Percentiles rank a stretch among this genome's conserved stretches.
Evolutionary conservation across 2,113 vertebrate genomes (phyloP).

Genomic region (Corythornis vintsioides): DNA sequence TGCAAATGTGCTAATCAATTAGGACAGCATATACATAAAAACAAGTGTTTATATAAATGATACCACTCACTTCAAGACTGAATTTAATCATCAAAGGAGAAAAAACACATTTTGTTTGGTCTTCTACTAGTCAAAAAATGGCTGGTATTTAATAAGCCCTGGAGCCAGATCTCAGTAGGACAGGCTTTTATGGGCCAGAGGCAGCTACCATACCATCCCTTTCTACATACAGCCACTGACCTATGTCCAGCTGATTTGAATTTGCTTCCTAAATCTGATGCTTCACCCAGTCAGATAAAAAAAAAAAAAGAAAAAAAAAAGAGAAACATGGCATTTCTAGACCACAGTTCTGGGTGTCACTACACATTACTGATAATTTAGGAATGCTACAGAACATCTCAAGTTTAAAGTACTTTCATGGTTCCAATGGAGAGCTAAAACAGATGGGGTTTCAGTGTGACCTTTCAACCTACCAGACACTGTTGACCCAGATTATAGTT

Average conservation of each 20-base stretch:
- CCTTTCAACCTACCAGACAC: constrained; percentile 67
- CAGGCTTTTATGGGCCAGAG: constrained; percentile 54
- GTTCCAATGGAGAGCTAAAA: constrained; percentile 63
- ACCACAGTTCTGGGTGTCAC: constrained; percentile 71
- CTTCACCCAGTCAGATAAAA: constrained; percentile 35
- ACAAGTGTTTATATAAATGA: constrained; percentile 62
- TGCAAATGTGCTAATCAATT: constrained; percentile 29
- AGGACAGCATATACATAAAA: constrained; percentile 52
- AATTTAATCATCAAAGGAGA: constrained; percentile 64
- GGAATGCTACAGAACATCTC: constrained; percentile 65
- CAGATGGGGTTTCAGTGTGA: constrained; percentile 63
- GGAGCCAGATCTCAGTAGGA: constrained; percentile 75
- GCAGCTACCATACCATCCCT: background rate
- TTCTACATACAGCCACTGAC: constrained; percentile 37
- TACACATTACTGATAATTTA: constrained; percentile 61
- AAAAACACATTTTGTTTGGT: constrained; percentile 77
- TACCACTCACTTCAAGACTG: constrained; percentile 45
- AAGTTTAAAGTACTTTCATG: constrained; percentile 66
- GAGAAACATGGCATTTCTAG: constrained; percentile 47
- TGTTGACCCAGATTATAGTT: constrained; percentile 53
- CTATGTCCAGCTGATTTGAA: constrained; percentile 48
- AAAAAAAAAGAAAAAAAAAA: background rate
- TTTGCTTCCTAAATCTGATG: constrained; percentile 57
- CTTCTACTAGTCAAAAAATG: constrained; percentile 68
- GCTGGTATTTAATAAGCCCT: constrained; percentile 73